Conservation (phyloP, 2,797 vertebrate genomes). For the Salmo trutta region DNA sequence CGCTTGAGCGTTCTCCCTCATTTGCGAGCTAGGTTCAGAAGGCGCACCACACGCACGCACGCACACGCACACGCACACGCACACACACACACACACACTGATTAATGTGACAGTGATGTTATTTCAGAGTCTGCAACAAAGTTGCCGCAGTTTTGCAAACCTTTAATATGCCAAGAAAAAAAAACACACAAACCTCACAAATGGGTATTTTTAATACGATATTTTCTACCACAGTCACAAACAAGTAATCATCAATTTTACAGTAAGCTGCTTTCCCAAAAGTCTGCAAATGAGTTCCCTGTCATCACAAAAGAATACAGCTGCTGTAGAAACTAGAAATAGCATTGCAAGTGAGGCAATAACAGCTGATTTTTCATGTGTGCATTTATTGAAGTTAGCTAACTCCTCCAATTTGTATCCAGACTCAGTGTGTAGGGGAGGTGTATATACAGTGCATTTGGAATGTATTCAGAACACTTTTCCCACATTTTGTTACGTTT, state of each 20-base stretch:
- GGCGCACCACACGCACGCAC: background rate
- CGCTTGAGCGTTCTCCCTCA: background rate
- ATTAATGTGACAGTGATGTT: slow-evolving; percentile 3
- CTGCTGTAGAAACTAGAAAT: background rate
- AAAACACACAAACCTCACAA: background rate
- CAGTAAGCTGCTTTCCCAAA: slow-evolving; percentile 1
- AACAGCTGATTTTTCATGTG: background rate
- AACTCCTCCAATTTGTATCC: no score
- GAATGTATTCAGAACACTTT: no score
- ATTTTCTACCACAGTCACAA: background rate
- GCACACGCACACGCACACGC: slow-evolving; percentile 1
- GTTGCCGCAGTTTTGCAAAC: background rate
- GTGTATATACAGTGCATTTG: no score
- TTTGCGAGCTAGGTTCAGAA: no score
- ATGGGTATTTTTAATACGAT: slow-evolving; percentile 3
- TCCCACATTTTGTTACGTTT: no score
- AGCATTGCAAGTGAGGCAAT: background rate
- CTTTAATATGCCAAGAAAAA: background rate
- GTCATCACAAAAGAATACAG: background rate
- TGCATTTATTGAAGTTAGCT: no score
- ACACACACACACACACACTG: slow-evolving; percentile 10
- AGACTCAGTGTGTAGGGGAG: no score
- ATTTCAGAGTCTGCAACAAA: background rate
- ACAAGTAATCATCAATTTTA: background rate
- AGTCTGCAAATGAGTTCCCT: background rate